Base-by-base conservation (phyloP, 1,140 invertebrate genomes). In the Heliconius nattereri region DNA sequence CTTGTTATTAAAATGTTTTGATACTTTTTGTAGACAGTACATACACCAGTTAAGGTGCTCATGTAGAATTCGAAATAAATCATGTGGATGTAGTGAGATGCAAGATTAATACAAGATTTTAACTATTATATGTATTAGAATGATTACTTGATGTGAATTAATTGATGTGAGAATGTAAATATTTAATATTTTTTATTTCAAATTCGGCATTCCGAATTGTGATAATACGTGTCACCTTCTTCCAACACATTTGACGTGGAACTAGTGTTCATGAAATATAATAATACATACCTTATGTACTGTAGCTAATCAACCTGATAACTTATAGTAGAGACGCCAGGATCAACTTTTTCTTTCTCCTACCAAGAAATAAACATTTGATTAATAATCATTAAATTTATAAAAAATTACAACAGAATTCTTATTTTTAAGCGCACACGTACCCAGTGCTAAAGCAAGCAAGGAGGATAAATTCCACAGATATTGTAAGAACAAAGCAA, bases 211-310 rank as follows among this genome's bases (percentile, higher is more conserved):
- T 82, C 80, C 57, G 81, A 84, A 85, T 90, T 89, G 84, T 90
- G 90, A 93, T 93, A 92, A 93, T 94, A 94, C 92, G 92, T 94
- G 92, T 94, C 92, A 94, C 92, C 91, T 93, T 94, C 87, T 91
- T 92, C 91, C 90, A 93, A 92, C 92, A 91, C 91, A 93, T 94
- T 93, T 94, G 92, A 94, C 92, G 92, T 94, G 92, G 92, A 94
- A 92, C 89, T 88, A 83, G 88, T 88, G 81, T 87, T 76, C 76
- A 85, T 79, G 84, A 87, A 89, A 90, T 89, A 79, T 83, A 85
- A 78, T 66, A 84, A 83, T 84, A 92, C 90, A 88, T 84, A 94
- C 92, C 91, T 79, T 87, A 87, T 84, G 92, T 94, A 94, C 92
- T 90, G 92, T 91, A 94, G 91, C 92, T 79, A 89, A 94, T 92